Conservation (phyloP, 2,797 vertebrate genomes). For the Glossophaga mutica region DNA sequence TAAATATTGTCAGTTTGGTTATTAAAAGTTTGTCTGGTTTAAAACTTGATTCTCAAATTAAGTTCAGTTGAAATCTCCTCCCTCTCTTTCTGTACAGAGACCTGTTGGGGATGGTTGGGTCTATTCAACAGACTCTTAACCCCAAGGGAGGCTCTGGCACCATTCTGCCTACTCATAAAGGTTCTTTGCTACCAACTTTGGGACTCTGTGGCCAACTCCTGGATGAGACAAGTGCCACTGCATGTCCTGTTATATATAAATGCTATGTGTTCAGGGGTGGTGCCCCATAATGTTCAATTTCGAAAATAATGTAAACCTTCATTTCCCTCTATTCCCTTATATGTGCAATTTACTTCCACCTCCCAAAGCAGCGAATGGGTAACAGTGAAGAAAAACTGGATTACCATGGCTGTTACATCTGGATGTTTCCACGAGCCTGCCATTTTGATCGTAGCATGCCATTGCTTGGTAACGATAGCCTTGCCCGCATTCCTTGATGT, state of each 20-base stretch:
- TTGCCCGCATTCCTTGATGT: constrained; percentile 94
- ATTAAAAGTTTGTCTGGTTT: neutral
- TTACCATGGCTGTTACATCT: constrained; percentile 98
- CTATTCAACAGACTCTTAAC: neutral
- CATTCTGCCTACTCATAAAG: neutral
- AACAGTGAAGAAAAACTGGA: neutral
- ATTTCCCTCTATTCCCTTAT: neutral
- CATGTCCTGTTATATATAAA: neutral
- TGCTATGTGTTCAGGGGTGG: neutral
- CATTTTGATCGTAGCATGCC: constrained; percentile 97
- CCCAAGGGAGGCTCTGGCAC: neutral
- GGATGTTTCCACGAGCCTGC: constrained; percentile 92
- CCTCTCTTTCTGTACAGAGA: neutral
- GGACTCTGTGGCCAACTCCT: neutral
- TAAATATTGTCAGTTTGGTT: neutral
- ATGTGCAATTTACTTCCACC: neutral
- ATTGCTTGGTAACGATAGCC: constrained; percentile 98
- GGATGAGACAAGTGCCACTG: neutral
- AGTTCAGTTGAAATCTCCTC: neutral
- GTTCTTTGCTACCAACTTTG: neutral
- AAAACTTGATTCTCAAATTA: neutral
- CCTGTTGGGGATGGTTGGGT: neutral
- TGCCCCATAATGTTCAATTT: neutral
- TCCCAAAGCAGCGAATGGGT: neutral
- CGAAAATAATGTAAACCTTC: neutral